Conservation (phyloP, 2,113 vertebrate species). For the Lutjanus erythropterus region DNA sequence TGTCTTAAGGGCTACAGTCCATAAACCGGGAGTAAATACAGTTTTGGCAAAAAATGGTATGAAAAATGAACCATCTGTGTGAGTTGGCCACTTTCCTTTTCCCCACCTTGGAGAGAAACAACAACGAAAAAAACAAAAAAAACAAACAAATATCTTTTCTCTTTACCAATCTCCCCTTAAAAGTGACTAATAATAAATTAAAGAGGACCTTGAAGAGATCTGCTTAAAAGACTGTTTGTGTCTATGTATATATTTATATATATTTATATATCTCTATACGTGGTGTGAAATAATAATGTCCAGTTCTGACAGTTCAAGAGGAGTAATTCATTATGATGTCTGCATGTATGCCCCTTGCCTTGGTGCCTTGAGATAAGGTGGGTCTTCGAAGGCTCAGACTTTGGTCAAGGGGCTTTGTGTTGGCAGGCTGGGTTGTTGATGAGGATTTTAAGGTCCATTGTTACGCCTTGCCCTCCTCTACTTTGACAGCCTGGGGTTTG, state of each 20-base stretch:
- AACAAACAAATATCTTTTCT: slow-evolving; percentile 62
- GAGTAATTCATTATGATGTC: slow-evolving; percentile 59
- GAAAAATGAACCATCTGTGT: slow-evolving; percentile 64
- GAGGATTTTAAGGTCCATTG: slow-evolving; percentile 74
- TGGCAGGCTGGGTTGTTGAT: slow-evolving; percentile 59
- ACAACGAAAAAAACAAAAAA: slow-evolving; percentile 30
- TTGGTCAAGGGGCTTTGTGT: slow-evolving; percentile 56
- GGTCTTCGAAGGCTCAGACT: slow-evolving; percentile 48
- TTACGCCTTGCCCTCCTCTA: slow-evolving; percentile 94
- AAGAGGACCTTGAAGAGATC: slow-evolving; percentile 83
- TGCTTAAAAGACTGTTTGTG: slow-evolving; percentile 83
- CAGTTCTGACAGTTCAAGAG: slow-evolving; percentile 73
- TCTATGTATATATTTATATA: slow-evolving; percentile 84
- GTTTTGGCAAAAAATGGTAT: slow-evolving; percentile 82
- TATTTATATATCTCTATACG: slow-evolving; percentile 83
- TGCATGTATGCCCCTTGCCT: slow-evolving; percentile 49
- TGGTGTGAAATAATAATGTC: slow-evolving; percentile 81
- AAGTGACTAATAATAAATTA: slow-evolving; percentile 87
- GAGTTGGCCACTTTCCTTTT: slow-evolving; percentile 54
- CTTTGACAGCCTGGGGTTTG: slow-evolving; percentile 93
- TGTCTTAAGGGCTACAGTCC: slow-evolving; percentile 68
- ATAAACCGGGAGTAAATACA: slow-evolving; percentile 67
- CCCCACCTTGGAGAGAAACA: slow-evolving; percentile 54
- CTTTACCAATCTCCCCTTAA: slow-evolving; percentile 73
- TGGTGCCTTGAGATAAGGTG: slow-evolving; percentile 34